Base-by-base conservation (phyloP, 2,113 vertebrate species). In the Carassius gibelio region DNA sequence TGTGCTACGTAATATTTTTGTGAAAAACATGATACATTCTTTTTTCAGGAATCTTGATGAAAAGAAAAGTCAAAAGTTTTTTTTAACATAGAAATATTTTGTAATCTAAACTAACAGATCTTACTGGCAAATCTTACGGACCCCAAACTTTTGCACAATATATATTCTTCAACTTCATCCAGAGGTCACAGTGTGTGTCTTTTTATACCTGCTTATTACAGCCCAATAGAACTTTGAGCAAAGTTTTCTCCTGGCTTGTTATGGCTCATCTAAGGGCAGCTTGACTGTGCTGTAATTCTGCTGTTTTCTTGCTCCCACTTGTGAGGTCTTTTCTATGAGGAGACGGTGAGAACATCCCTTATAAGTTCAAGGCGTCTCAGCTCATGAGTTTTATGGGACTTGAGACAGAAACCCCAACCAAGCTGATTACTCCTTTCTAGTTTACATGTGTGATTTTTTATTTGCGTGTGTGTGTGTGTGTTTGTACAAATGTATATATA, bases 401-500 rank as follows among this genome's bases (percentile, higher is more conserved):
- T 61, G 23, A 61, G 76, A 78, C 55, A 13, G 57, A 59, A 42
- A 79, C 55, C 52, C 15, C 52, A 59, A 42, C 34, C 34, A 3
- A 8, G 42, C 38, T 50, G 74, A 84, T 62, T 64, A 8, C 62
- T 50, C 42, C 59, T 9, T 80, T 52, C 0, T 74, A 61, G 13
- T 84, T 48, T 84, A 52, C 59, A 42, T 38, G 13, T 83, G 64
- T 57, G n/a, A 45, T 23, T 66, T 42, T 81, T 42, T 80, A 50
- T 88, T 38, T 82, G 42, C 36, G 68, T 76, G 74, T 45, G 38
- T 62, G 64, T 45, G 38, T 61, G 64, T 38, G 36, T 74, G 8
- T 84, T 75, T 55, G 55, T 76, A 30, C 91, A 92, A 90, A 90
- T 92, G 14, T 84, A 84, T 83, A 92, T 92, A 88, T 93, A 93